Base-by-base conservation (phyloP, 2,888 invertebrate genomes). In the Rhingia campestris region DNA sequence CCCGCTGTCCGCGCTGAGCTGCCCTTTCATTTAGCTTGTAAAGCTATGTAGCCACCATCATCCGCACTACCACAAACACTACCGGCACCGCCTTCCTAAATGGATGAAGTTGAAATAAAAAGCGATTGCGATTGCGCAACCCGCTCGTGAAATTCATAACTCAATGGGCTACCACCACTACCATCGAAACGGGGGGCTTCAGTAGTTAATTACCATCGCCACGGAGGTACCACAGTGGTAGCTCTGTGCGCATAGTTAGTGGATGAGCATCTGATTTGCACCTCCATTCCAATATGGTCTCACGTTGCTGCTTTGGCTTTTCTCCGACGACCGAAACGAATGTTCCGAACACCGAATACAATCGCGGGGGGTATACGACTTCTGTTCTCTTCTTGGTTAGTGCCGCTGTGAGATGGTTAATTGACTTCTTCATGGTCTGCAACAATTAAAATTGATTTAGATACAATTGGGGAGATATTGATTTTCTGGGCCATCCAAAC, bases 391-490 rank as follows among this genome's bases (percentile, higher is more conserved):
- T 14, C 5, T 35, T 12, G 37, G 66, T 53, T 30, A 30, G 14
- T 7, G 39, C 66, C 67, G 22, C 39, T 39, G 59, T 45, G 33
- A 61, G 45, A 54, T 47, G 63, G 54, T 54, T 54, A 73, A 73
- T 73, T 73, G 47, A 54, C 63, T 54, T 73, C 47, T 73, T 56
- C 64, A 73, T 39, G 54, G 73, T 73, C 7, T 39, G 54, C 45
- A 12, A 73, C 63, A 64, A 73, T 73, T 73, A 73, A 47, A 39
- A 73, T 73, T 64, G 63, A 54, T 56, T 73, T 56, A 41, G 22
- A 22, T 22, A 22, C 22, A 22, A 22, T 22, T 22, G 22, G 22
- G 22, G 22, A 22, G 22, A 22, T 22, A 22, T 22, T 22, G 22
- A 22, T 2, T 22, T 1, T 22, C 22, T 1, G 22, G 22, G 22